phyloP scores from a whole-genome alignment of 2,797 vertebrate genomes.

The Podarcis siculus region DNA sequence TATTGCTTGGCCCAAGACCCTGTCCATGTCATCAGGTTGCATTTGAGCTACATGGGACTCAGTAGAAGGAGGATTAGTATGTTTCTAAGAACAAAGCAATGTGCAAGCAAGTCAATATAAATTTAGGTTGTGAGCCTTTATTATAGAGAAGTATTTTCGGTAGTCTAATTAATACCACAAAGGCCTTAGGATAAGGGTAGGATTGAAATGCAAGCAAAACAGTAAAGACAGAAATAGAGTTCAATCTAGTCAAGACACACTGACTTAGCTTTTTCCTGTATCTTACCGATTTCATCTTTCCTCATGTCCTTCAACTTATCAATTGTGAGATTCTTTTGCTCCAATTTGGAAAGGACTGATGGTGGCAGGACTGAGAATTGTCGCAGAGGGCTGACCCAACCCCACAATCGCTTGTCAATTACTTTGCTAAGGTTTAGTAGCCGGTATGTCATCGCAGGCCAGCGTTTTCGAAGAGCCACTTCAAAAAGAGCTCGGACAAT shows the following conservation, averaged over 20 bases:
- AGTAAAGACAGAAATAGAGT: not conserved
- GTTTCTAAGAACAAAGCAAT: not conserved
- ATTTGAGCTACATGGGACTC: not conserved
- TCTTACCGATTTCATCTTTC: conserved; percentile 98
- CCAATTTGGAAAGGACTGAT: conserved; percentile 86
- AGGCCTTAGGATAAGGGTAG: not conserved
- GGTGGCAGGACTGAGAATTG: conserved; percentile 89
- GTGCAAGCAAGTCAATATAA: not conserved
- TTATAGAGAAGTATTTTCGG: not conserved
- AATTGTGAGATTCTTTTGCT: conserved; percentile 92
- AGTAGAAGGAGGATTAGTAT: not conserved
- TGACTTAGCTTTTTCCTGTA: conserved; percentile 20
- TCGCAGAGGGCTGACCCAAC: conserved; percentile 91
- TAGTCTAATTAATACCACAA: not conserved
- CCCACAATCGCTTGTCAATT: conserved; percentile 96
- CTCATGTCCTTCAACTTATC: conserved; percentile 98
- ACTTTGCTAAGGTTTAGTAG: conserved; percentile 95
- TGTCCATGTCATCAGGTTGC: no score
- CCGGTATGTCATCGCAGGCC: conserved; percentile 96
- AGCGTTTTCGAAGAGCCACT: conserved; percentile 94
- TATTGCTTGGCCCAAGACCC: conserved; percentile 30
- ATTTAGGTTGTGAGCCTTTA: not conserved
- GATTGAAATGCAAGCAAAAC: not conserved
- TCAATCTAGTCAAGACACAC: not conserved
- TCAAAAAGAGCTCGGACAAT: conserved; percentile 97